A percentile compares a stretch with the other conserved stretches of the same genome.
Evolutionary conservation across 2,113 vertebrate species (phyloP).

Genomic region (Podiceps cristatus): DNA sequence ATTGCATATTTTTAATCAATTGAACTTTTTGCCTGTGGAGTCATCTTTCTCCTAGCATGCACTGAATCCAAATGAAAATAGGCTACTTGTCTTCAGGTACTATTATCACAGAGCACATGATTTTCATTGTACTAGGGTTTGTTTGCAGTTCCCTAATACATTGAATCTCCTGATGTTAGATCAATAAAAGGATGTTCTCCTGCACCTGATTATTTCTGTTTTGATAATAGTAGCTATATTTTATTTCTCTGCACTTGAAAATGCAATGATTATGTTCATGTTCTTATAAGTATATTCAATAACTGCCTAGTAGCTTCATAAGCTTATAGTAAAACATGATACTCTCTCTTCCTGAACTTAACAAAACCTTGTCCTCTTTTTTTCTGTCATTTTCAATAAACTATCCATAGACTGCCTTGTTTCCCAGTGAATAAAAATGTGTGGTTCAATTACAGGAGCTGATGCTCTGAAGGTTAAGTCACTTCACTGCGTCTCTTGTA

Average conservation of each 20-base stretch:
- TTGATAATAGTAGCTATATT: background rate
- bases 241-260: background rate
- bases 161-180: background rate
- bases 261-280: background rate
- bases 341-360: background rate
- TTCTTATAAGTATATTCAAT: background rate
- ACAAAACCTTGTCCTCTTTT: background rate
- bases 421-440: constrained; percentile 46
- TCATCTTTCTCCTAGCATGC: background rate
- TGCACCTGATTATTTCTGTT: background rate
- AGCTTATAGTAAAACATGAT: background rate
- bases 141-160: background rate
- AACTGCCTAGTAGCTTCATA: background rate
- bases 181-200: background rate
- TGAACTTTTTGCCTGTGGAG: background rate
- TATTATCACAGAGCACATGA: background rate
- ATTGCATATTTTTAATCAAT: background rate
- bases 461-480: constrained; percentile 64
- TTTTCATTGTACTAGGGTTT: background rate
- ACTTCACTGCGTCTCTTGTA: constrained; percentile 21
- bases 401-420: background rate
- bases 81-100: background rate
- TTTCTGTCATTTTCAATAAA: constrained; percentile 39
- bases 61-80: background rate
- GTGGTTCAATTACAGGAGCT: constrained; percentile 51